A percentile compares a stretch with the other conserved stretches of the same genome.
phyloP scores from a whole-genome alignment of 2,888 invertebrate genomes.

The Tethea ocularis region DNA sequence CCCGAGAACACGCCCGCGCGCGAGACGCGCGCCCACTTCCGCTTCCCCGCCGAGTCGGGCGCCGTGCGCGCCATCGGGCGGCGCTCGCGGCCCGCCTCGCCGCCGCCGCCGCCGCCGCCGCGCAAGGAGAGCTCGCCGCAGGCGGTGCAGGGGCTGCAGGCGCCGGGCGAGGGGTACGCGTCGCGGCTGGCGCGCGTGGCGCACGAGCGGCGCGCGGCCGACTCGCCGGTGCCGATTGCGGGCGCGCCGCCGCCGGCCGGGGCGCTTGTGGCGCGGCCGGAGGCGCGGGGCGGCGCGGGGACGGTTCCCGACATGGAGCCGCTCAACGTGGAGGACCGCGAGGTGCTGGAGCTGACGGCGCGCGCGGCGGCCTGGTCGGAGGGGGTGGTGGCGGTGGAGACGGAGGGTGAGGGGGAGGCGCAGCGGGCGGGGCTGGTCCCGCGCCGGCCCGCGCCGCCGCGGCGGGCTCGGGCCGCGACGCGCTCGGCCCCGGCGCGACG shows the following conservation, averaged over 20 bases:
- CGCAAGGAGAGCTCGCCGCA: constrained; percentile 83
- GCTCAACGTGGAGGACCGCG: constrained; percentile 50
- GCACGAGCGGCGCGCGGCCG: constrained; percentile 73
- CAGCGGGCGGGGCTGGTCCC: constrained; percentile 25
- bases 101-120: constrained; percentile 86
- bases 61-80: constrained; percentile 86
- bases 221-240: constrained; percentile 75
- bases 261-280: constrained; percentile 46
- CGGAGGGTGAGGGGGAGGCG: constrained; percentile 22
- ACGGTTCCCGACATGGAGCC: constrained; percentile 49
- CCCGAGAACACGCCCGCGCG: constrained; percentile 94
- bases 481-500: constrained; percentile 27
- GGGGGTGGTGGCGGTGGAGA: constrained; percentile 17
- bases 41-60: constrained; percentile 84
- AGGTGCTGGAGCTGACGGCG: constrained; percentile 77
- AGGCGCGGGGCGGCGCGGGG: constrained; percentile 30
- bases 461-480: constrained; percentile 24
- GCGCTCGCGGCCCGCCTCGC: constrained; percentile 87
- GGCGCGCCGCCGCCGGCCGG: constrained; percentile 65
- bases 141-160: constrained; percentile 52
- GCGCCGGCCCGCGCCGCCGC: constrained; percentile 25
- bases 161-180: constrained; percentile 46
- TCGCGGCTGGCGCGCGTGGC: constrained; percentile 75
- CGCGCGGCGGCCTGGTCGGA: constrained; percentile 37
- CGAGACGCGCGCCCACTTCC: constrained; percentile 77